Percentiles rank a stretch among this genome's conserved stretches.
These are phyloP conservation scores for Crematogaster levior DNA, from an alignment of 2,888 invertebrate species.

Conservation along the genomic window DNA sequence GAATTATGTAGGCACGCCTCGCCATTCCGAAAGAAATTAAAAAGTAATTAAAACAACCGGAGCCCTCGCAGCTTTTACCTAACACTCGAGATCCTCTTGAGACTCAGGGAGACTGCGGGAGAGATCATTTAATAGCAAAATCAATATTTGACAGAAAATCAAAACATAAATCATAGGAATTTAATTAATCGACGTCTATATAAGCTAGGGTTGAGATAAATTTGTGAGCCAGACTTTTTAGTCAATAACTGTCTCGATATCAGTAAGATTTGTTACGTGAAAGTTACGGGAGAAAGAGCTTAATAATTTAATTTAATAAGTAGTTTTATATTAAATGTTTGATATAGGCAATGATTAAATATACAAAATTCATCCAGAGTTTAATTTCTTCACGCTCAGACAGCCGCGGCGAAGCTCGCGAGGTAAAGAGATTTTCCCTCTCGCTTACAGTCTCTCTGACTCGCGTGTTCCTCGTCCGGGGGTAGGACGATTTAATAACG, in stretches of 20 bases:
- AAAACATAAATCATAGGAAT: conserved; percentile 42
- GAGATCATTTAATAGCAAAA: conserved; percentile 29
- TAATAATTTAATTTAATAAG: conserved; percentile 5
- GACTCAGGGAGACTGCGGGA: conserved; percentile 8
- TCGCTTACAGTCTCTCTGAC: conserved; percentile 40
- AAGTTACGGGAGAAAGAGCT: not conserved
- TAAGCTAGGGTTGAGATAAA: not conserved
- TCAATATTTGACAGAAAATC: conserved; percentile 49
- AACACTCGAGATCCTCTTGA: conserved; percentile 12
- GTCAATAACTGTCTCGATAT: not conserved
- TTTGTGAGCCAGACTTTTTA: not conserved
- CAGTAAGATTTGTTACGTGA: not conserved
- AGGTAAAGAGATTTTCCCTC: conserved; percentile 60
- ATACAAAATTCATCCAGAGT: conserved; percentile 6
- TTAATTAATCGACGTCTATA: conserved; percentile 17
- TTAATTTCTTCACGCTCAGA: conserved; percentile 15
- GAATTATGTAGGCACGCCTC: conserved; percentile 79
- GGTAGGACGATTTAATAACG: conserved; percentile 79
- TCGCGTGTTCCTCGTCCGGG: conserved; percentile 54
- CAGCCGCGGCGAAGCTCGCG: conserved; percentile 10
- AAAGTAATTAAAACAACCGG: conserved; percentile 83
- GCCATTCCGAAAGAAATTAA: conserved; percentile 82
- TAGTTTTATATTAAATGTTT: not conserved
- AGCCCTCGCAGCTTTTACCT: conserved; percentile 31
- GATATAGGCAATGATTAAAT: not conserved